A percentile compares a stretch with the other conserved stretches of the same genome.
Conservation (phyloP, 1,140 invertebrate genomes). For the Ylistrum balloti region DNA sequence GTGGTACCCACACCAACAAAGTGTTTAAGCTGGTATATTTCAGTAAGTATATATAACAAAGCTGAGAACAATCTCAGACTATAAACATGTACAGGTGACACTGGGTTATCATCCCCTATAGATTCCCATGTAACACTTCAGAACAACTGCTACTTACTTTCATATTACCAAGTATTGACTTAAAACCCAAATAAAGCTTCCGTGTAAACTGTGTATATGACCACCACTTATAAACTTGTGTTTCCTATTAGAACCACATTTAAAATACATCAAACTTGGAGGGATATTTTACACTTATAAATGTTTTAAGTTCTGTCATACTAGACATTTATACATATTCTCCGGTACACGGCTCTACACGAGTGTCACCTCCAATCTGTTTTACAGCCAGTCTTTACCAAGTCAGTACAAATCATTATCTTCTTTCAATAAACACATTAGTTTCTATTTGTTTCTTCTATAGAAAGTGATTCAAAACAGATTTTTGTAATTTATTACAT, state of each 20-base stretch:
- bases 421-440: background rate
- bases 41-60: too few species aligned
- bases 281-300: background rate
- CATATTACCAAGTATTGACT: background rate
- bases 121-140: background rate
- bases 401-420: background rate
- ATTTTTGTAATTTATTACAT: background rate
- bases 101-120: too few species aligned
- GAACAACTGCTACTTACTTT: background rate
- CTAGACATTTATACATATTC: background rate
- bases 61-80: too few species aligned
- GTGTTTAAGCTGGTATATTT: too few species aligned
- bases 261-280: background rate
- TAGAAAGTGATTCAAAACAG: conserved; percentile 31
- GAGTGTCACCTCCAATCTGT: background rate
- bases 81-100: too few species aligned
- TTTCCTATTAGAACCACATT: conserved; percentile 12
- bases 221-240: background rate
- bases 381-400: background rate
- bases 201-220: background rate
- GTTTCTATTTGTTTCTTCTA: background rate
- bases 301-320: background rate
- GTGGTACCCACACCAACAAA: too few species aligned
- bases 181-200: background rate
- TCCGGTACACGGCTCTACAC: background rate